Percentiles rank a stretch among this genome's conserved stretches.
phyloP scores from a whole-genome alignment of 2,888 invertebrate genomes.

The Orthonevra nobilis region DNA sequence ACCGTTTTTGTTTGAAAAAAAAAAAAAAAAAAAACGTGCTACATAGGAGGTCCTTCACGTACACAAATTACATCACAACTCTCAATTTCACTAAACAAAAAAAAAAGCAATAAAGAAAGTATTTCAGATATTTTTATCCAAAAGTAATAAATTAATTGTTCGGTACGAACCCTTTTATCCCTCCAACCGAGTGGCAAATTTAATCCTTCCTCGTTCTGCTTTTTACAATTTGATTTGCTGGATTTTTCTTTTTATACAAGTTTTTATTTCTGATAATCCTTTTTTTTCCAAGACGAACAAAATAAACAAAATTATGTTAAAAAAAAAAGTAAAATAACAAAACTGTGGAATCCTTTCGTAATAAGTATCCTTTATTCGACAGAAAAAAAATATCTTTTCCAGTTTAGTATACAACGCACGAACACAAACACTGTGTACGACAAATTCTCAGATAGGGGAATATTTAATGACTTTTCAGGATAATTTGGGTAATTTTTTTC shows the following conservation, averaged over 20 bases:
- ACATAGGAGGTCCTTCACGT: neutral
- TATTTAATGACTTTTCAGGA: conserved; percentile 37
- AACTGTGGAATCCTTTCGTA: conserved; percentile 19
- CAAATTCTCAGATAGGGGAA: conserved; percentile 17
- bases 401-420: conserved; percentile 13
- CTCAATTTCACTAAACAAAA: too few relatives aligned
- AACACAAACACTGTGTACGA: neutral
- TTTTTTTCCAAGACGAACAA: conserved; percentile 19
- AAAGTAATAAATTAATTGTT: conserved; percentile 35
- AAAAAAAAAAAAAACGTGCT: too few relatives aligned
- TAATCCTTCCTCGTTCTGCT: conserved; percentile 54
- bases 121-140: conserved; percentile 9
- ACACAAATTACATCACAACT: conserved; percentile 7
- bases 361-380: conserved; percentile 38
- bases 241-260: too few relatives aligned
- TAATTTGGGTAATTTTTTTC: conserved; percentile 15
- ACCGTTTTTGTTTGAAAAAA: conserved; percentile 25
- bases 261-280: conserved; percentile 28
- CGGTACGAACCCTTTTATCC: conserved; percentile 57
- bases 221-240: conserved; percentile 3
- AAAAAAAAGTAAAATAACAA: conserved; percentile 9
- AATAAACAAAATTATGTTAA: neutral
- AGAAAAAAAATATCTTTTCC: conserved; percentile 10
- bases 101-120: neutral
- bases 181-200: conserved; percentile 9